Evolutionary conservation across 1,140 invertebrate genomes (phyloP), one percentile per base, ranked within the genome.

Genomic region (Pseudomyrmex concolor): DNA sequence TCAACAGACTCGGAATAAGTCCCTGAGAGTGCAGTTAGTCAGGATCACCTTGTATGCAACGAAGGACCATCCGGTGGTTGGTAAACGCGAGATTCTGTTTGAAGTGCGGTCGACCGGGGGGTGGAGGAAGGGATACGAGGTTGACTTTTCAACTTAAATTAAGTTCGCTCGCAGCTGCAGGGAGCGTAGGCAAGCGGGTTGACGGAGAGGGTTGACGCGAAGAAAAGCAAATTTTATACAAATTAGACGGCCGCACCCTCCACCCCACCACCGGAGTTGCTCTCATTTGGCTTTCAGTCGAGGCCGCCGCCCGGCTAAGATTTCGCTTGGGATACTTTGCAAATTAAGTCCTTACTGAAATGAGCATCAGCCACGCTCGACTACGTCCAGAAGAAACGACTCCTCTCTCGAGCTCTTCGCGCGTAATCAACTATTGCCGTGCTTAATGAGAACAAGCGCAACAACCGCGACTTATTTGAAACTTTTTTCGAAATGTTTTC

Each of bases 91-190:
- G 8, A 80, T 80, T 59, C 67, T 89, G 70, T 84, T 90, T 88
- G 81, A 87, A 86, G 86, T 84, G 81, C 60, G 66, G 81, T 74
- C 43, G 55, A 54, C 45, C 34, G 34, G 34, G 34, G 34, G 34
- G 34, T 7, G 5, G 34, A 34, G 34, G 34, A 34, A 34, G 34
- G 67, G 63, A 50, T 17, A 66, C 48, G 77, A 64, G 70, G 85
- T 91, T 91, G 81, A 90, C 90, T 91, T 91, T 89, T 84, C 74
- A 89, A 91, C 90, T 89, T 90, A 90, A 91, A 91, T 91, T 87
- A 87, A 90, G 89, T 91, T 91, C 80, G 62, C 22, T 78, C 63
- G 25, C 71, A 66, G 72, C 63, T 59, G 50, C 25, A 57, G 13
- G 17, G 2, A 73, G 70, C 22, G 78, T 63, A 51, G 17, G 9